A percentile compares a stretch with the other conserved stretches of the same genome.
Evolutionary conservation across 2,797 vertebrate species (phyloP).

Genomic region (Nasua narica): DNA sequence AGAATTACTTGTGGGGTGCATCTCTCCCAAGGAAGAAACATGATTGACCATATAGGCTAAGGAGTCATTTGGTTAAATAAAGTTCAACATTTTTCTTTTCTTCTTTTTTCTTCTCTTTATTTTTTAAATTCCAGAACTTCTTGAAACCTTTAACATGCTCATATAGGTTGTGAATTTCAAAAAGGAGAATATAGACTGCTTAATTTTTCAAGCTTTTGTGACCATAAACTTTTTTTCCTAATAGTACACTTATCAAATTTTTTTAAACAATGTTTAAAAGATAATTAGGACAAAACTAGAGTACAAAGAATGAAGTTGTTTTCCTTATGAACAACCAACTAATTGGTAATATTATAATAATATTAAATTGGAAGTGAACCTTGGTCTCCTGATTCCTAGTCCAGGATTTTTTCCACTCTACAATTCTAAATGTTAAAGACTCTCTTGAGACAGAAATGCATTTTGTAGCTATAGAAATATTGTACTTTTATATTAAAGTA

Average conservation of each 20-base stretch:
- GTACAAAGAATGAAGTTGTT: background rate
- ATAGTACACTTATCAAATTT: background rate
- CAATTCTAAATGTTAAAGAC: background rate
- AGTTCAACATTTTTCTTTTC: background rate
- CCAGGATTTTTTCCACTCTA: background rate
- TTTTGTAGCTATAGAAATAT: background rate
- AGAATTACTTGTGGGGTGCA: background rate
- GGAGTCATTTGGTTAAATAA: background rate
- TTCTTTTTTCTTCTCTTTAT: background rate
- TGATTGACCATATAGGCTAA: background rate
- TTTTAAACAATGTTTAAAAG: background rate
- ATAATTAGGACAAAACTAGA: background rate
- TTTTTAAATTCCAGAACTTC: background rate
- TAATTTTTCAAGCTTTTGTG: background rate
- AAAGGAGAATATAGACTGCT: background rate
- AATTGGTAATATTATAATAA: background rate
- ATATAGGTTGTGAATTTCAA: background rate
- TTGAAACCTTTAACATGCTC: background rate
- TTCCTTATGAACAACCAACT: background rate
- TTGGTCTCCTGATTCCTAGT: background rate
- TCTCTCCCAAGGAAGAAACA: background rate
- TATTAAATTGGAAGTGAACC: background rate
- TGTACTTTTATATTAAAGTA: background rate
- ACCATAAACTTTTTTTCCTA: background rate
- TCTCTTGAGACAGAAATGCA: background rate